A percentile compares a stretch with the other conserved stretches of the same genome.
Evolutionary conservation across 2,113 vertebrate genomes (phyloP).

Genomic region (Ochotona princeps): DNA sequence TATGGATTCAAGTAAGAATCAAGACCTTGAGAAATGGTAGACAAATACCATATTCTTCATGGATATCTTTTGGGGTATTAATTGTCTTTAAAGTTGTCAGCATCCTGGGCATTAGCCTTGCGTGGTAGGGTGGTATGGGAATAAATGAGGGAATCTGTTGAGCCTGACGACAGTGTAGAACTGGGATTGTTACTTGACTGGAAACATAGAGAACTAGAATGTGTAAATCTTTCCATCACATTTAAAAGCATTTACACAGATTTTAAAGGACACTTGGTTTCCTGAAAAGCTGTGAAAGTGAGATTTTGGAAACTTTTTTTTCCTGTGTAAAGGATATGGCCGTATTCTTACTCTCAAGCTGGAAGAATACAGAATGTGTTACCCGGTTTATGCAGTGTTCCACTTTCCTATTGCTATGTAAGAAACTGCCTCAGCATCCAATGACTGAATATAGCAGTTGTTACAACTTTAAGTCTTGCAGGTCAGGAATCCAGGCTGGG

Average conservation of each 20-base stretch:
- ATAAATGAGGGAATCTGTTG: background rate
- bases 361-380: background rate
- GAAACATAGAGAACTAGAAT: background rate
- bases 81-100: background rate
- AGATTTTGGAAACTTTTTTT: background rate
- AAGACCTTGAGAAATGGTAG: background rate
- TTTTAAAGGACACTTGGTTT: background rate
- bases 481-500: background rate
- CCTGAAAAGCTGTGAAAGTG: background rate
- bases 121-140: too few species aligned
- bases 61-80: background rate
- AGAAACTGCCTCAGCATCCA: background rate
- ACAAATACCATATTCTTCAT: background rate
- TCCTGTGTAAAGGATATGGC: background rate
- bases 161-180: background rate
- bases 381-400: background rate
- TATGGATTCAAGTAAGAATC: background rate
- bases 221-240: background rate
- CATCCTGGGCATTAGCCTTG: background rate
- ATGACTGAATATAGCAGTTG: background rate
- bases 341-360: background rate
- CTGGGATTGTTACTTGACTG: background rate
- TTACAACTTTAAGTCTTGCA: background rate
- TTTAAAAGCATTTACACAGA: slow-evolving; percentile 1
- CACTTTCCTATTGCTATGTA: background rate